phyloP scores from a whole-genome alignment of 2,113 vertebrate species.

The Chaetodon auriga region DNA sequence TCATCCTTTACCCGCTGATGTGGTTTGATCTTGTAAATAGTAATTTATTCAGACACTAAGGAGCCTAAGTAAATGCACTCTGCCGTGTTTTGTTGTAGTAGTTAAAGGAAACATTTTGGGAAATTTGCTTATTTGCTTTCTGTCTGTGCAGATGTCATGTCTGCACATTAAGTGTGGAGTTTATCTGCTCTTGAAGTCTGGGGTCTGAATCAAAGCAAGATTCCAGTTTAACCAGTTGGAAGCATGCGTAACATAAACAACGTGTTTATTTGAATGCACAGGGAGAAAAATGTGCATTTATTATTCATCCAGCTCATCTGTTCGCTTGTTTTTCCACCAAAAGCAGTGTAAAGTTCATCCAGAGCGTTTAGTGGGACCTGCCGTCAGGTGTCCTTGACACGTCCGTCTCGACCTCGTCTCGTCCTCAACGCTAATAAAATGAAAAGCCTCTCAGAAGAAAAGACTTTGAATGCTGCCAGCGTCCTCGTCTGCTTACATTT shows the following conservation, averaged over 20 bases:
- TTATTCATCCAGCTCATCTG: background rate
- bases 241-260: no score
- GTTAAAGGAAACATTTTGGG: no score
- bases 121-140: no score
- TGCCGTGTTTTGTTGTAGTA: background rate
- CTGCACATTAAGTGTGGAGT: no score
- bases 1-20: background rate
- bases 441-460: background rate
- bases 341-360: background rate
- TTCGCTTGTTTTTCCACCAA: background rate
- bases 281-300: background rate
- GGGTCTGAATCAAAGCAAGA: no score
- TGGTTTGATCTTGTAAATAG: background rate
- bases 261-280: background rate
- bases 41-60: background rate
- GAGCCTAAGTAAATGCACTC: background rate
- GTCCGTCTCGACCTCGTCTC: background rate
- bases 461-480: background rate
- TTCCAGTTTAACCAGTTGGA: no score
- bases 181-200: no score
- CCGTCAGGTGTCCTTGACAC: background rate
- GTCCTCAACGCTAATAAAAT: background rate
- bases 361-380: background rate
- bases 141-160: no score
- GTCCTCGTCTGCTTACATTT: background rate